Evolutionary conservation across 2,113 vertebrate species (phyloP).

Genomic region (Bufo bufo): DNA sequence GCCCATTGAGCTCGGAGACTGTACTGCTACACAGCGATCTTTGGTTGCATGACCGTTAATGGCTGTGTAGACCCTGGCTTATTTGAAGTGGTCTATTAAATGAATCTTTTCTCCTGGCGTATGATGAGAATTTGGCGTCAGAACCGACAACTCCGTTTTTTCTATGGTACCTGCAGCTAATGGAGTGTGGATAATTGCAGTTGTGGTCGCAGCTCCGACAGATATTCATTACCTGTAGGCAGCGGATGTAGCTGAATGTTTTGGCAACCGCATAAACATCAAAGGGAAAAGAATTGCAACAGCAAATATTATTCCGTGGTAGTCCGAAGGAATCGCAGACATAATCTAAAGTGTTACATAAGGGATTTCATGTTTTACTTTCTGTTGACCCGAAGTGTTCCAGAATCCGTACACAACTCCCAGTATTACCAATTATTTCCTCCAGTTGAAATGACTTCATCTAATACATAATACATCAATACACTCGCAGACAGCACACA

Average conservation of each 20-base stretch:
- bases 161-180: background rate
- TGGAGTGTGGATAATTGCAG: background rate
- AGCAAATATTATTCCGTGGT: slow-evolving; percentile 12
- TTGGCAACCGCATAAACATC: background rate
- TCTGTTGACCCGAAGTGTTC: slow-evolving; percentile 24
- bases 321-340: background rate
- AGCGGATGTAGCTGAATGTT: background rate
- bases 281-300: slow-evolving; percentile 8
- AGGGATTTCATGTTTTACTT: slow-evolving; percentile 20
- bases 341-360: background rate
- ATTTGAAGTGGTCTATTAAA: background rate
- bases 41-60: too few species aligned
- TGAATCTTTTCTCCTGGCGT: background rate
- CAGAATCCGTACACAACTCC: background rate
- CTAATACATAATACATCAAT: slow-evolving; percentile 10
- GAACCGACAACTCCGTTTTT: background rate
- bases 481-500: background rate
- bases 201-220: background rate
- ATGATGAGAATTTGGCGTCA: background rate
- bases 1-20: too few species aligned
- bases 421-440: slow-evolving; percentile 36
- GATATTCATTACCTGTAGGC: background rate
- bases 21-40: too few species aligned
- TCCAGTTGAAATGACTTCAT: slow-evolving; percentile 1
- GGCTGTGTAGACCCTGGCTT: too few species aligned